Evolutionary conservation across 2,888 invertebrate genomes (phyloP).

Genomic region (Trachelus stipa): DNA sequence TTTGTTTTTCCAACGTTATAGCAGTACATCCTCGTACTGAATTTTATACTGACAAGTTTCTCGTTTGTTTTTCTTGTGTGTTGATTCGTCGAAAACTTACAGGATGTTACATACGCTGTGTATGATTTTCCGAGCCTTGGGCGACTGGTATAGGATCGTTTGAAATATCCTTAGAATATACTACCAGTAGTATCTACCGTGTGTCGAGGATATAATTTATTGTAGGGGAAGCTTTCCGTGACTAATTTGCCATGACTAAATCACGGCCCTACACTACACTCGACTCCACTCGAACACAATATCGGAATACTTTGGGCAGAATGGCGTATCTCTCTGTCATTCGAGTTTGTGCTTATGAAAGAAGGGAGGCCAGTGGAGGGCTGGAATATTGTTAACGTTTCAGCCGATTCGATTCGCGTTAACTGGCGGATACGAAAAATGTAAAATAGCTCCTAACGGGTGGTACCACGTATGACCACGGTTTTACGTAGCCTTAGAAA

Average conservation of each 20-base stretch:
- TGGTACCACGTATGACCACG: neutral
- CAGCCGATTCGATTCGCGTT: constrained; percentile 61
- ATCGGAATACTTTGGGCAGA: constrained; percentile 46
- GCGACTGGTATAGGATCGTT: neutral
- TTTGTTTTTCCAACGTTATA: neutral
- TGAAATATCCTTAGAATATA: neutral
- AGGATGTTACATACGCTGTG: neutral
- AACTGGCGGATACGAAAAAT: constrained; percentile 36
- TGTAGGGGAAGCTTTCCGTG: constrained; percentile 53
- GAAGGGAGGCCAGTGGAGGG: constrained; percentile 42
- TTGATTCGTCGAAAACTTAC: neutral
- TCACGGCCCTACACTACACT: constrained; percentile 39
- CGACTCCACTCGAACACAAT: constrained; percentile 55
- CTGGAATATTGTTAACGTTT: constrained; percentile 57
- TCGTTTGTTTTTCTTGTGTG: neutral
- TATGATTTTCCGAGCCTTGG: neutral
- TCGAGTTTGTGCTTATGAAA: constrained; percentile 53
- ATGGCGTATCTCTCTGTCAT: constrained; percentile 43
- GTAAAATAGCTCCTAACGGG: neutral
- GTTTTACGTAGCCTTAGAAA: neutral
- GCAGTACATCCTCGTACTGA: neutral
- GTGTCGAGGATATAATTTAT: constrained; percentile 47
- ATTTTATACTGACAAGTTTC: neutral
- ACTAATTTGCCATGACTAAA: constrained; percentile 61
- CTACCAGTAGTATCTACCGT: neutral